Conservation (phyloP, 2,888 invertebrate genomes). For the Hermaeophaga mercurialis region DNA sequence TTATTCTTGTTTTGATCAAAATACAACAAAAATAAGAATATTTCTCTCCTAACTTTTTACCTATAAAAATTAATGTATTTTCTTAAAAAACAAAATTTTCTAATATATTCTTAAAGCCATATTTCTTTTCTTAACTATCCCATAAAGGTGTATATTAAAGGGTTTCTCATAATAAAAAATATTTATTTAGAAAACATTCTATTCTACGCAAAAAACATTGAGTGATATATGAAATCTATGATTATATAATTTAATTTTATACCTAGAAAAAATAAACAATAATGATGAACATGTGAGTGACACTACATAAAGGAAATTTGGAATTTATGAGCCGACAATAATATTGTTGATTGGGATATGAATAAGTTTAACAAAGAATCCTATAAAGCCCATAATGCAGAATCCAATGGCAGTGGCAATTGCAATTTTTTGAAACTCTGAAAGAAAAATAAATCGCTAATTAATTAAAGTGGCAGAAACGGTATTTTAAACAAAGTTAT, state of each 20-base stretch:
- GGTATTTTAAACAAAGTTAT: no score
- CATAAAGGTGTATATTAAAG: no score
- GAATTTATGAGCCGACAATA: constrained; percentile 79
- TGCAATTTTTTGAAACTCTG: constrained; percentile 99
- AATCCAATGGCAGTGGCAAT: constrained; percentile 99
- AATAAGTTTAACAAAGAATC: constrained; percentile 99
- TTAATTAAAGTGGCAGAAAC: no score
- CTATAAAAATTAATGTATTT: no score
- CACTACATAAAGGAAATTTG: constrained; percentile 35
- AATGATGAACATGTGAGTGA: constrained; percentile 13
- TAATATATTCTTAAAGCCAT: no score
- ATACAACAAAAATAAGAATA: no score
- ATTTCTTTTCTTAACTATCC: no score
- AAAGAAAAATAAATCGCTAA: constrained; percentile 52
- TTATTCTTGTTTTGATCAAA: no score
- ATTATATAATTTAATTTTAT: constrained; percentile 31
- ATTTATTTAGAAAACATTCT: constrained; percentile 22
- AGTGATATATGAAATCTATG: constrained; percentile 28
- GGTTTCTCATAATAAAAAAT: no score
- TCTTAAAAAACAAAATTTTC: no score
- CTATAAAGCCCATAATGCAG: constrained; percentile 99
- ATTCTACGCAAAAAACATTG: constrained; percentile 25
- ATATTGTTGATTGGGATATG: constrained; percentile 99
- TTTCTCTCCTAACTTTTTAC: no score
- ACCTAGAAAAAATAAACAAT: constrained; percentile 14